A percentile compares a stretch with the other conserved stretches of the same genome.
Evolutionary conservation across 2,113 vertebrate genomes (phyloP).

Genomic region (Rutilus rutilus): DNA sequence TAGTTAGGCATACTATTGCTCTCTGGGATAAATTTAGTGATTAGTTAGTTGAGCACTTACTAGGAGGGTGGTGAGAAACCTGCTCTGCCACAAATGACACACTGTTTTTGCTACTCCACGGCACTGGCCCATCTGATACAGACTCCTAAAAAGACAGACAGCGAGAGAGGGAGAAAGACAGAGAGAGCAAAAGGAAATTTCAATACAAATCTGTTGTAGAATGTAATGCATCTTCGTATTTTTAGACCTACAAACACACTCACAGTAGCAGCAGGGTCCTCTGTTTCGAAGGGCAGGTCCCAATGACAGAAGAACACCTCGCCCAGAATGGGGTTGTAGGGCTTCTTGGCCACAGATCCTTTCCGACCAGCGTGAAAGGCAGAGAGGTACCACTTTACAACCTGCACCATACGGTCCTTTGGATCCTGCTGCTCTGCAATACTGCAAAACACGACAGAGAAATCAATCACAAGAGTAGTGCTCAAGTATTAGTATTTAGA

Average conservation of each 20-base stretch:
- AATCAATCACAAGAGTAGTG: background rate
- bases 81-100: conserved; percentile 97
- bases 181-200: background rate
- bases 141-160: conserved; percentile 78
- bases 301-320: conserved; percentile 98
- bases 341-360: conserved; percentile 98
- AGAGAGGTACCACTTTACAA: conserved; percentile 98
- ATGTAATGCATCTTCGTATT: background rate
- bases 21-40: background rate
- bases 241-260: conserved; percentile 45
- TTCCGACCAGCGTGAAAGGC: conserved; percentile 99
- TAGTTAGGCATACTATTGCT: background rate
- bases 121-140: conserved; percentile 90
- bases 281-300: conserved; percentile 85
- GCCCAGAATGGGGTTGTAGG: conserved; percentile 97
- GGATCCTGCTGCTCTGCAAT: conserved; percentile 94
- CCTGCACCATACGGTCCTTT: conserved; percentile 92
- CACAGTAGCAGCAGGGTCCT: conserved; percentile 75
- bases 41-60: conserved; percentile 76
- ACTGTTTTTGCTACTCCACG: conserved; percentile 86
- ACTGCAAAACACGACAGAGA: conserved; percentile 66
- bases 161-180: background rate
- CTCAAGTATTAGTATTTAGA: background rate
- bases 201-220: background rate
- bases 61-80: conserved; percentile 98